These are phyloP conservation scores for Ecliptopera silaceata DNA, from an alignment of 2,888 invertebrate species.

Conservation along the genomic window DNA sequence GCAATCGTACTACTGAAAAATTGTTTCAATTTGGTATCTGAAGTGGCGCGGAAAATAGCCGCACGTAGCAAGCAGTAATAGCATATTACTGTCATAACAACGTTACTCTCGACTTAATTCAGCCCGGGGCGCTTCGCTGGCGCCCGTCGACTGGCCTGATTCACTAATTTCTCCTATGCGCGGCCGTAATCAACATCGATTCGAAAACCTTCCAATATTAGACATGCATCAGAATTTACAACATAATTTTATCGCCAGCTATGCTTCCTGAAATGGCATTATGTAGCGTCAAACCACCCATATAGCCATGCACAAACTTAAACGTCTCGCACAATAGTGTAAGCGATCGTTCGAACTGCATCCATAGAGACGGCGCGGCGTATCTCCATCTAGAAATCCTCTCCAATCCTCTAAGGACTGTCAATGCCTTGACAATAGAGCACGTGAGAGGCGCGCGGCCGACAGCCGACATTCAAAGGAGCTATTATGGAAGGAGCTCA, in stretches of 20 bases:
- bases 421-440: slow-evolving; percentile 63
- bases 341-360: slow-evolving; percentile 47
- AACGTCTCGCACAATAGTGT: slow-evolving; percentile 45
- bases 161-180: slow-evolving; percentile 60
- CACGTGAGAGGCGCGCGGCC: slow-evolving; percentile 58
- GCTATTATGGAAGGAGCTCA: slow-evolving; percentile 63
- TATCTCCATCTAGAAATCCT: slow-evolving; percentile 58
- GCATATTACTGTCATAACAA: slow-evolving; percentile 75
- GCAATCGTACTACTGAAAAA: slow-evolving; percentile 73
- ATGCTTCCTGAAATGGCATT: slow-evolving; percentile 8
- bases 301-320: slow-evolving; percentile 45
- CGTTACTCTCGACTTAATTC: slow-evolving; percentile 79
- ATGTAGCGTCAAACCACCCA: slow-evolving; percentile 39
- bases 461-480: slow-evolving; percentile 67
- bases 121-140: slow-evolving; percentile 57
- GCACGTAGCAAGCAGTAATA: slow-evolving; percentile 68
- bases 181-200: slow-evolving; percentile 45
- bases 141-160: slow-evolving; percentile 52
- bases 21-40: slow-evolving; percentile 70
- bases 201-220: slow-evolving; percentile 34
- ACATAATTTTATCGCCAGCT: background rate
- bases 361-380: slow-evolving; percentile 47
- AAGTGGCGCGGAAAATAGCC: slow-evolving; percentile 65
- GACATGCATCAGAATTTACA: slow-evolving; percentile 3
- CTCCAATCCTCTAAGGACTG: slow-evolving; percentile 64